Conservation (phyloP, 2,113 vertebrate genomes). For the Chunga burmeisteri region DNA sequence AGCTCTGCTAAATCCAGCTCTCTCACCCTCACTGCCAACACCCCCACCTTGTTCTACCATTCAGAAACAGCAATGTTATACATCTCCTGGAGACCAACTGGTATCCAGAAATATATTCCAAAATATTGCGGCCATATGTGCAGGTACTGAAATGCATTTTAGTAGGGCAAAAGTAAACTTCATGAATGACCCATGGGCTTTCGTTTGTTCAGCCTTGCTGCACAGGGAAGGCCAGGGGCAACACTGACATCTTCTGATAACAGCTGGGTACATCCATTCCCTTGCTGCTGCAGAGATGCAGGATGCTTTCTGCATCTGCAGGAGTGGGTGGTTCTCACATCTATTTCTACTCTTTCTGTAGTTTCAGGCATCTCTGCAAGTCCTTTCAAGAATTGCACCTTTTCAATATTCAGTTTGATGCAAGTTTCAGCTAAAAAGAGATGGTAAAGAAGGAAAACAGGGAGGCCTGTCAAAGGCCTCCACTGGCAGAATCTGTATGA, state of each 20-base stretch:
- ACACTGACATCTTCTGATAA: conserved; percentile 47
- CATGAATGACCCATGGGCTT: neutral
- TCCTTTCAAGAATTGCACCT: neutral
- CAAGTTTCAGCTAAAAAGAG: neutral
- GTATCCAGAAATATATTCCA: neutral
- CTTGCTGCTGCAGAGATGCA: neutral
- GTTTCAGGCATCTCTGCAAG: neutral
- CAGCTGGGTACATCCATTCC: neutral
- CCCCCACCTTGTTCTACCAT: neutral
- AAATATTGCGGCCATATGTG: neutral
- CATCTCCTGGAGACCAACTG: neutral
- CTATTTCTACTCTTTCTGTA: neutral
- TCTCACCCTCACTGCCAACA: neutral
- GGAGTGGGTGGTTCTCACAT: neutral
- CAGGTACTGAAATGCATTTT: neutral
- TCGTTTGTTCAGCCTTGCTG: neutral
- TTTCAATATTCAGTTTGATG: neutral
- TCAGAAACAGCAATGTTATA: neutral
- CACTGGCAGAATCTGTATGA: neutral
- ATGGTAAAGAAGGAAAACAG: neutral
- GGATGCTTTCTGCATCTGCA: neutral
- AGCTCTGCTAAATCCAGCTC: neutral
- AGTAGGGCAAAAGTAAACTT: neutral
- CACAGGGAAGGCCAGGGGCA: neutral
- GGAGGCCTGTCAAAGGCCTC: neutral